Percentiles rank a stretch among this genome's conserved stretches.
Conservation (phyloP, 2,113 vertebrate genomes). For the Notechis scutatus region DNA sequence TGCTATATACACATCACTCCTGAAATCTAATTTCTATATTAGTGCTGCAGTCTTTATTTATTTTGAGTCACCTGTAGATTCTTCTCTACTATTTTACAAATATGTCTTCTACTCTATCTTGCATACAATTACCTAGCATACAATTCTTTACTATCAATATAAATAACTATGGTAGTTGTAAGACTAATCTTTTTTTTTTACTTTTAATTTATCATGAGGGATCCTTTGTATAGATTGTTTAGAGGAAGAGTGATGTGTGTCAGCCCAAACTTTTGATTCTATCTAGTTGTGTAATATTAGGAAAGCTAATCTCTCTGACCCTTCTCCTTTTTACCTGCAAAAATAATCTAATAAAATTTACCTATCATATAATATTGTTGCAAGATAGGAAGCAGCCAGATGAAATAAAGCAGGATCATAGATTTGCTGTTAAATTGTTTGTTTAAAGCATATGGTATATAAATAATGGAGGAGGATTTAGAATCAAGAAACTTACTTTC, state of each 20-base stretch:
- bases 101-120: not conserved
- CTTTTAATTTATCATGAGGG: constrained; percentile 3
- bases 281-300: constrained; percentile 20
- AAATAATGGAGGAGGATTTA: not conserved
- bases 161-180: constrained; percentile 6
- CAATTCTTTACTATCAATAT: constrained; percentile 17
- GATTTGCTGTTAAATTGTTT: not conserved
- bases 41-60: constrained; percentile 10
- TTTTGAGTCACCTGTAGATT: constrained; percentile 10
- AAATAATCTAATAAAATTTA: not conserved
- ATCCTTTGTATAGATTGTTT: constrained; percentile 19
- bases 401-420: not conserved
- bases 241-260: not conserved
- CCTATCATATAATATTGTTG: not conserved
- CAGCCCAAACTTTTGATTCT: constrained; percentile 5
- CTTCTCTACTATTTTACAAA: constrained; percentile 11
- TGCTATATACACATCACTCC: not conserved
- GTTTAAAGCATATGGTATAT: not conserved
- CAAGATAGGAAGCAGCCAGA: not conserved
- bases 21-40: not conserved
- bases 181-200: constrained; percentile 12
- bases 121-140: not conserved
- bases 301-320: constrained; percentile 10
- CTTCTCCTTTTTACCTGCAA: not conserved
- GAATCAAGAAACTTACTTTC: not conserved